Conservation (phyloP, 2,113 vertebrate species). For the Perccottus glenii region DNA sequence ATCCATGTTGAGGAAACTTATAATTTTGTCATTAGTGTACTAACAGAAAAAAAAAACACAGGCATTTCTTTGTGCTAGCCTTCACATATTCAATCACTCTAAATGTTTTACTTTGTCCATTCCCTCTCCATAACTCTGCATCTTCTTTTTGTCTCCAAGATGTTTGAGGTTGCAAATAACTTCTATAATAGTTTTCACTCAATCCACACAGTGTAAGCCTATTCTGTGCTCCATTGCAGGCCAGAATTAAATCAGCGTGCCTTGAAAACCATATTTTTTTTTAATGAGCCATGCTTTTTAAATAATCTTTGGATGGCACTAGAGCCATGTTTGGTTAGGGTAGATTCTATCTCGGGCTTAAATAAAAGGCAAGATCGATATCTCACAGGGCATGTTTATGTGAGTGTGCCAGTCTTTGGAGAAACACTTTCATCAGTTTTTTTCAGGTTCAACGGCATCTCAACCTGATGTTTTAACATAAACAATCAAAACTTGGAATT, state of each 20-base stretch:
- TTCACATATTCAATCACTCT: constrained; percentile 22
- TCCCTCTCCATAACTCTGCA: constrained; percentile 34
- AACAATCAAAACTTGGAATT: constrained; percentile 2
- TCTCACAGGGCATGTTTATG: constrained; percentile 31
- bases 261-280: constrained; percentile 56
- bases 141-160: constrained; percentile 52
- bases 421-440: constrained; percentile 21
- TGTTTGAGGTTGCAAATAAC: constrained; percentile 70
- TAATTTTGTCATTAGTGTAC: background rate
- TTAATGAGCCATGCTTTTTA: constrained; percentile 71
- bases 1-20: too few relatives aligned
- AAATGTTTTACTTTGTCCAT: constrained; percentile 17
- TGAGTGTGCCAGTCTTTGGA: constrained; percentile 25
- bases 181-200: constrained; percentile 50
- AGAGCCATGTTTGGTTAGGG: constrained; percentile 57
- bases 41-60: background rate
- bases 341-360: constrained; percentile 55
- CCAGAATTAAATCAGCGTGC: constrained; percentile 52
- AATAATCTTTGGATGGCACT: constrained; percentile 65
- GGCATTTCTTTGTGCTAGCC: background rate
- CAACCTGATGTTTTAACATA: constrained; percentile 2
- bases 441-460: constrained; percentile 20
- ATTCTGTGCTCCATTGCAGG: constrained; percentile 48
- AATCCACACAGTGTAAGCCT: constrained; percentile 51
- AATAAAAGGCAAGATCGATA: constrained; percentile 38